Evolutionary conservation across 1,140 invertebrate species (phyloP).

Genomic region (Pseudomyrmex dendroicus): DNA sequence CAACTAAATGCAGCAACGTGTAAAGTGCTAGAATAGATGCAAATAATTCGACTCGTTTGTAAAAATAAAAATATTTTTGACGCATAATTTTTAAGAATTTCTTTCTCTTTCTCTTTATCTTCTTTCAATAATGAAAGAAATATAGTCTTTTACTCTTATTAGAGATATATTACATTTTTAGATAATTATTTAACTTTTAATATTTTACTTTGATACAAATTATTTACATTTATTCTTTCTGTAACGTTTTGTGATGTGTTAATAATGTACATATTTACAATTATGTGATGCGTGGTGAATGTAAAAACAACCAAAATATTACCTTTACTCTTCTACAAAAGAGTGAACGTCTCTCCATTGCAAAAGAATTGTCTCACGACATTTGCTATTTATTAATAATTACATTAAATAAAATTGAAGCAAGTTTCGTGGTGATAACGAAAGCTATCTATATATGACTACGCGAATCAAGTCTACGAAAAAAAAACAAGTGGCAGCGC

Average conservation of each 20-base stretch:
- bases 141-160: too few species aligned
- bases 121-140: too few species aligned
- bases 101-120: too few species aligned
- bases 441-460: slow-evolving; percentile 35
- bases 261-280: too few species aligned
- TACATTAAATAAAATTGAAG: slow-evolving; percentile 29
- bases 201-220: too few species aligned
- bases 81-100: slow-evolving; percentile 10
- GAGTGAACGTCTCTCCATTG: background rate
- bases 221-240: too few species aligned
- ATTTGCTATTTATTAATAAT: background rate
- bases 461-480: slow-evolving; percentile 44
- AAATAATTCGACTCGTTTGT: slow-evolving; percentile 6
- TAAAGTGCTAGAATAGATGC: slow-evolving; percentile 3
- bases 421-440: slow-evolving; percentile 18
- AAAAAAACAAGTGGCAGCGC: slow-evolving; percentile 22
- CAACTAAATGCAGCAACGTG: slow-evolving; percentile 38
- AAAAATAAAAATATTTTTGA: slow-evolving; percentile 24
- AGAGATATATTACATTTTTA: too few species aligned
- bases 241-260: too few species aligned
- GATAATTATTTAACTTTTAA: too few species aligned
- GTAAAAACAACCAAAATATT: background rate
- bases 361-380: slow-evolving; percentile 8
- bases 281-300: background rate
- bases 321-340: background rate